Conservation (phyloP, 2,113 vertebrate genomes). For the Uria aalge region DNA sequence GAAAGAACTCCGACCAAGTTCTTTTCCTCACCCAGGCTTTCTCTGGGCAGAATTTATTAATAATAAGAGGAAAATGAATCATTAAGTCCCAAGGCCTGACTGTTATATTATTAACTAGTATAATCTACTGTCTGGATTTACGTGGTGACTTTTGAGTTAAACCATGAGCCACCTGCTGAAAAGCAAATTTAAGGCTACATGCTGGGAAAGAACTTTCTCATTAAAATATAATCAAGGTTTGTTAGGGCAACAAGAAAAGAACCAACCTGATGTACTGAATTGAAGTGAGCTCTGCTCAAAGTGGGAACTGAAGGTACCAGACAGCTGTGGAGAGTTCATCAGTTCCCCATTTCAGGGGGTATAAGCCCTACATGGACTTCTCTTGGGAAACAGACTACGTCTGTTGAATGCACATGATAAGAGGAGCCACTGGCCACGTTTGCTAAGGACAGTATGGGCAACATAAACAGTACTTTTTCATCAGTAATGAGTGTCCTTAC, state of each 20-base stretch:
- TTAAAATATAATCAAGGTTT: constrained; percentile 35
- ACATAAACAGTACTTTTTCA: neutral
- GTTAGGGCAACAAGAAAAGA: neutral
- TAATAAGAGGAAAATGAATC: constrained; percentile 30
- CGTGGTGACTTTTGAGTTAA: neutral
- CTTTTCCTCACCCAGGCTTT: neutral
- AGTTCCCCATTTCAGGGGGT: neutral
- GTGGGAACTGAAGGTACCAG: neutral
- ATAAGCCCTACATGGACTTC: neutral
- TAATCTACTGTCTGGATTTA: neutral
- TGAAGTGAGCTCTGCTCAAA: neutral
- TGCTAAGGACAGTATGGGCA: neutral
- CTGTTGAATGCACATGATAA: neutral
- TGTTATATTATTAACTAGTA: neutral
- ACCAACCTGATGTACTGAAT: neutral
- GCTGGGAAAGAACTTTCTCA: constrained; percentile 4
- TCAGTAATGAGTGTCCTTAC: neutral
- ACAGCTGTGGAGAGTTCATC: neutral
- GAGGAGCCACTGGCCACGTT: neutral
- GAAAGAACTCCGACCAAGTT: neutral
- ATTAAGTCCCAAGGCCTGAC: neutral
- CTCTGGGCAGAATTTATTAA: constrained; percentile 19
- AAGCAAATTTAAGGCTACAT: constrained; percentile 17
- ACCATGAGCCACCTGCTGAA: constrained; percentile 7
- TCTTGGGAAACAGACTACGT: neutral